These are phyloP conservation scores for Platerodrilus igneus DNA, from an alignment of 2,888 invertebrate genomes.

Conservation along the genomic window DNA sequence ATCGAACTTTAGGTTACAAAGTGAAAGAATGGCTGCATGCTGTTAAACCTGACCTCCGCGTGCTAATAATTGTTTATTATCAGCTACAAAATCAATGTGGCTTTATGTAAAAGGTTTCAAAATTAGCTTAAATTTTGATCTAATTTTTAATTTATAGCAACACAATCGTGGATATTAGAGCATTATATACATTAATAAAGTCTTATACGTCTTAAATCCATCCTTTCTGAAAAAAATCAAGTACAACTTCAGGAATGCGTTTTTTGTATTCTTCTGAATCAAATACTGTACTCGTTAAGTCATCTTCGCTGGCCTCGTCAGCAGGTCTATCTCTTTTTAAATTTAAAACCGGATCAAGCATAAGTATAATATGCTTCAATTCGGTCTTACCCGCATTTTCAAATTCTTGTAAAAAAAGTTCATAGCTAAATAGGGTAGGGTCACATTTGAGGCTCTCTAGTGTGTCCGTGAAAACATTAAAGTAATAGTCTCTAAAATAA, in stretches of 20 bases:
- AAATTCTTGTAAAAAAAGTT: slow-evolving; percentile 45
- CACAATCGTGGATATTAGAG: too few relatives aligned
- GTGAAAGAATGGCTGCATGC: too few relatives aligned
- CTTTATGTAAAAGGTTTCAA: too few relatives aligned
- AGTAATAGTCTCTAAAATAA: slow-evolving; percentile 49
- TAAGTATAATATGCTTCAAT: slow-evolving; percentile 45
- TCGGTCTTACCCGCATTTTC: slow-evolving; percentile 40
- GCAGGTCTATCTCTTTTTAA: slow-evolving; percentile 41
- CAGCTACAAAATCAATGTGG: too few relatives aligned
- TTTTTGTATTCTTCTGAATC: slow-evolving; percentile 1
- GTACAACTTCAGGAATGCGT: background rate
- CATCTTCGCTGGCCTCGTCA: slow-evolving; percentile 33
- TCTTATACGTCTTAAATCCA: slow-evolving; percentile 14
- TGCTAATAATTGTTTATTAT: too few relatives aligned
- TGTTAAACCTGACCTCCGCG: too few relatives aligned
- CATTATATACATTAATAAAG: too few relatives aligned
- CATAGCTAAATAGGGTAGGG: slow-evolving; percentile 40
- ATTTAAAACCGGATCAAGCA: slow-evolving; percentile 45
- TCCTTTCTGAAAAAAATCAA: slow-evolving; percentile 3
- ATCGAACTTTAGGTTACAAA: too few relatives aligned
- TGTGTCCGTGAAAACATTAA: slow-evolving; percentile 45
- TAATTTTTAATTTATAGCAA: too few relatives aligned
- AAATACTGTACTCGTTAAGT: background rate
- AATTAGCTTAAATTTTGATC: too few relatives aligned
- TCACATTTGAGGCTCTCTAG: slow-evolving; percentile 38